Base-by-base conservation (phyloP, 2,113 vertebrate genomes). In the Phainopepla nitens region DNA sequence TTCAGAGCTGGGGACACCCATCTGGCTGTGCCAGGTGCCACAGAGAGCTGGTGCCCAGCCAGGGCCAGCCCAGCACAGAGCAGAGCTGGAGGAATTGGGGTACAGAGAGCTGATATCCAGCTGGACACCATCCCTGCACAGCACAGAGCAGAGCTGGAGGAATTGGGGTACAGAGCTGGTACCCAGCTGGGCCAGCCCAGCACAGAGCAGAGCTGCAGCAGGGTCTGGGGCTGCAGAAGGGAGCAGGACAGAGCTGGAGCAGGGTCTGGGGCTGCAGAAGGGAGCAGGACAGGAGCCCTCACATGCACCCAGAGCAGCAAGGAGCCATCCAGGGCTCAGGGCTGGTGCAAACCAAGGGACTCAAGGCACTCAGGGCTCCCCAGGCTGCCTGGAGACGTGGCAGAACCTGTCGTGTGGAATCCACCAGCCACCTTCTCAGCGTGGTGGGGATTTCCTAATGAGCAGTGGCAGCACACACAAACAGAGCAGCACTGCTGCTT, bases 401-500 rank as follows among this genome's bases (percentile, higher is more conserved):
- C 81, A 81, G 75, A 22, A 20, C 36, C 12, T 76, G 76, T 92
- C 28, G 0, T 31, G 28, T 45, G 65, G 2, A 60, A 80, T 86
- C 58, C 68, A 29, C 42, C 69, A 90, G 60, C 36, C 82, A 36
- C 29, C 78, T 19, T 31, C 9, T 17, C 42, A 24, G 10, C 6
- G 53, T 21, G 82, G 47, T 29, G 54, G 87, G 71, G 15, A 56
- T 39, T 66, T 45, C 88, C 58, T 90, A 90, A 88, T 3, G 39
- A 90, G 73, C 92, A 29, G 8, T 89, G 93, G 90, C 96, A 96
- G 92, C 1, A 50, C 94, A 90, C 58, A 92, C 86, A 87, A 39
- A 65, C 80, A 89, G 15, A 64, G 76, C 1, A 60, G 87, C 82
- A 14, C 73, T 17, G 75, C 83, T 88, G 88, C 86, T 78, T 16